Conservation (phyloP, 1,140 invertebrate species). For the Microplitis mediator region DNA sequence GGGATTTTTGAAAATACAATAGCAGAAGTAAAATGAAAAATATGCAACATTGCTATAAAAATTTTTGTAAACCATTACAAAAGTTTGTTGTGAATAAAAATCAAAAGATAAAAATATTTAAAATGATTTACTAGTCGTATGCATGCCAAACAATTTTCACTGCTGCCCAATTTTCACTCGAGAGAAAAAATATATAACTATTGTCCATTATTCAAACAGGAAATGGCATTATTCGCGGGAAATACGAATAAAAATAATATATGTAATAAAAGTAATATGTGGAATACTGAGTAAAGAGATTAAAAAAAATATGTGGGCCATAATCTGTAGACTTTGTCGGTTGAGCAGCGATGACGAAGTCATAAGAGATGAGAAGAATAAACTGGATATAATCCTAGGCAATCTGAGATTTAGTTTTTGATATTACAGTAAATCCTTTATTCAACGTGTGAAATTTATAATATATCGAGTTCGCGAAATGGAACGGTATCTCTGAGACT, state of each 20-base stretch:
- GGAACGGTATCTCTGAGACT: too few relatives aligned
- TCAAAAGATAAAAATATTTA: neutral
- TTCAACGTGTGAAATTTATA: neutral
- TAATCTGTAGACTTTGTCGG: neutral
- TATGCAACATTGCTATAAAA: neutral
- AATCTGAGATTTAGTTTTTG: too few relatives aligned
- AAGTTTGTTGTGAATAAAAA: neutral
- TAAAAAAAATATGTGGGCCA: too few relatives aligned
- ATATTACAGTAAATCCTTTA: neutral
- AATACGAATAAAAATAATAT: neutral
- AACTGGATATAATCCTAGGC: slow-evolving; percentile 9
- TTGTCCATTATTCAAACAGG: neutral
- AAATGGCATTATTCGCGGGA: neutral
- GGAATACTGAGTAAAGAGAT: too few relatives aligned
- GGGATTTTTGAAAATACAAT: too few relatives aligned
- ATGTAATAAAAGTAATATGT: neutral
- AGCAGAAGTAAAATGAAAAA: neutral
- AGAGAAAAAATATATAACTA: neutral
- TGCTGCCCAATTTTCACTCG: neutral
- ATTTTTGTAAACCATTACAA: neutral
- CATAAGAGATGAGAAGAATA: neutral
- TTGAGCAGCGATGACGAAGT: neutral
- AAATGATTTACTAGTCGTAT: neutral
- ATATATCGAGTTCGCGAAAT: too few relatives aligned
- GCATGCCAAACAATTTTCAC: slow-evolving; percentile 7